Percentiles rank a stretch among this genome's conserved stretches.
Evolutionary conservation across 2,888 invertebrate genomes (phyloP).

Genomic region (Antheraea assamensis): DNA sequence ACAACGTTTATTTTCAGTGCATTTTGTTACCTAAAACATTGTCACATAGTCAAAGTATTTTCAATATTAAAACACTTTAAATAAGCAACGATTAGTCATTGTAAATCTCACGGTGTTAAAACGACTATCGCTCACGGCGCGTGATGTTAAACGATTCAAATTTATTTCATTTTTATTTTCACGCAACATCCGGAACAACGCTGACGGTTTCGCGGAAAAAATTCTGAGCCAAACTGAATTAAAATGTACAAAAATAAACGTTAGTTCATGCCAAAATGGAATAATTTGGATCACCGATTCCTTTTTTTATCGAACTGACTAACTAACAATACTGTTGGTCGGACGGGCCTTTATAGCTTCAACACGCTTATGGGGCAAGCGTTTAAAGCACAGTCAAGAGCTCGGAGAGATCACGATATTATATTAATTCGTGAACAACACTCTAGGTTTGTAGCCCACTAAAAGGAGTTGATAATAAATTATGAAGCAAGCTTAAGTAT

Average conservation of each 20-base stretch:
- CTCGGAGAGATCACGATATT: neutral
- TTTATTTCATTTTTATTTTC: neutral
- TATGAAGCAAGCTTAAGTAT: neutral
- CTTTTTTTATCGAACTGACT: no score
- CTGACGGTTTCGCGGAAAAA: neutral
- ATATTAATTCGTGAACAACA: neutral
- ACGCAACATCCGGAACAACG: constrained; percentile 4
- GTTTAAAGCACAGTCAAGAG: no score
- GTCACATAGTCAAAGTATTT: neutral
- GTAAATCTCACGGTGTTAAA: neutral
- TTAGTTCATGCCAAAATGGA: neutral
- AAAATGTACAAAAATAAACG: constrained; percentile 4
- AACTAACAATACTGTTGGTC: no score
- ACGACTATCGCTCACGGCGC: neutral
- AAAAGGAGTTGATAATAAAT: neutral
- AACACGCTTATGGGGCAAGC: no score
- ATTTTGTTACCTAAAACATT: neutral
- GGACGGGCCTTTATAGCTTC: no score
- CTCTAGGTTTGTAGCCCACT: neutral
- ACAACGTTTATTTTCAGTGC: neutral
- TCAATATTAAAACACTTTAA: neutral
- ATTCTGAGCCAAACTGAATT: neutral
- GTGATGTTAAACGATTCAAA: neutral
- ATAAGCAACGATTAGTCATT: neutral
- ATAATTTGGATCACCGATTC: neutral